Evolutionary conservation across 2,888 invertebrate species (phyloP).

Genomic region (Thalpophila matura): DNA sequence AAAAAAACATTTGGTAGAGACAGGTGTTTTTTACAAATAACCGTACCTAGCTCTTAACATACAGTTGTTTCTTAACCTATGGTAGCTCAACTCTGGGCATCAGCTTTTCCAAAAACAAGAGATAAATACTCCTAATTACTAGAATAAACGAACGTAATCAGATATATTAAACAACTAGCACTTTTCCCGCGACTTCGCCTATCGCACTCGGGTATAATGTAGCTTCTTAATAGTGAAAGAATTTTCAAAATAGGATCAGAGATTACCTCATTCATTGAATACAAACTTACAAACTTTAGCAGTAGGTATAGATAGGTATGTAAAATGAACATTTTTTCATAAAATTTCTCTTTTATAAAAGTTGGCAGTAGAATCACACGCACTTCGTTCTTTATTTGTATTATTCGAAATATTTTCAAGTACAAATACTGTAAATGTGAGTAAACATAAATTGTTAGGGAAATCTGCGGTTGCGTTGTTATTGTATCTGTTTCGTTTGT

Average conservation of each 20-base stretch:
- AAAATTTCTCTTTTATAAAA: conserved; percentile 3
- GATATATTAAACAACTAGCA: not conserved
- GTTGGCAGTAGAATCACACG: not conserved
- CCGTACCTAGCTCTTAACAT: not conserved
- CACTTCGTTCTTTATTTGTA: conserved; percentile 3
- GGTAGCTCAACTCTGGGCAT: too few relatives aligned
- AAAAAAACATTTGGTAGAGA: not conserved
- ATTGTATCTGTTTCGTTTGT: conserved; percentile 30
- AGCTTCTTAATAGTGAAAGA: too few relatives aligned
- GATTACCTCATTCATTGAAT: too few relatives aligned
- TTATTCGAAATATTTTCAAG: conserved; percentile 29
- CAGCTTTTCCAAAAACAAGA: not conserved
- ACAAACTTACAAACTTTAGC: too few relatives aligned
- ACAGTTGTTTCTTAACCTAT: not conserved
- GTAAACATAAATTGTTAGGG: conserved; percentile 28
- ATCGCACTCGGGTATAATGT: too few relatives aligned
- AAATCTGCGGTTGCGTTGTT: conserved; percentile 17
- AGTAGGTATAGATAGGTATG: too few relatives aligned
- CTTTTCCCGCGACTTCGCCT: too few relatives aligned
- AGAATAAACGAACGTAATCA: not conserved
- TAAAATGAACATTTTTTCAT: not conserved
- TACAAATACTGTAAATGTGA: conserved; percentile 20
- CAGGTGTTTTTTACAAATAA: not conserved
- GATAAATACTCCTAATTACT: not conserved
- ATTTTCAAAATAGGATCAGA: too few relatives aligned